Percentiles rank a stretch among this genome's conserved stretches.
These are phyloP conservation scores for Apostichopus parvimensis DNA, from an alignment of 35 echinoderm and acorn worm genomes.

Conservation along the genomic window DNA sequence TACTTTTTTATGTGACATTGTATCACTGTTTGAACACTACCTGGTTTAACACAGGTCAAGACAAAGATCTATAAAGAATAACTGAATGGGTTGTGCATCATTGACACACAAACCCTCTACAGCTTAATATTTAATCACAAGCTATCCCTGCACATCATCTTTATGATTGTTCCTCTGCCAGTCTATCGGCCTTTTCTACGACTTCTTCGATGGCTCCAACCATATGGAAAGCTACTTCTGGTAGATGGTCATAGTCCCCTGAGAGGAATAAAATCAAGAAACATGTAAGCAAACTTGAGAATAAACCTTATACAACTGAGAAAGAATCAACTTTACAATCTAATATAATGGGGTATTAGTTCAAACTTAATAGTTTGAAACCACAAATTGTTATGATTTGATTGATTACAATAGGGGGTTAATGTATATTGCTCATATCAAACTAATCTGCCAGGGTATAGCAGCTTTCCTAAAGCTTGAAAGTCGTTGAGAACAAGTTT, in stretches of 20 bases:
- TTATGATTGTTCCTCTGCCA: conserved; percentile 83
- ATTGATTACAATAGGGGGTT: too few relatives aligned
- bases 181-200: conserved; percentile 77
- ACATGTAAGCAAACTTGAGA: too few relatives aligned
- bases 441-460: too few relatives aligned
- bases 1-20: neutral
- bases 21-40: neutral
- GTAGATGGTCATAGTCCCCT: conserved; percentile 95
- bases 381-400: too few relatives aligned
- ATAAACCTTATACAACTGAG: too few relatives aligned
- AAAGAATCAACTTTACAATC: too few relatives aligned
- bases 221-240: conserved; percentile 99
- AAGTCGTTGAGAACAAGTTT: too few relatives aligned
- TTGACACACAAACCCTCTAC: neutral
- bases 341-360: too few relatives aligned
- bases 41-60: neutral
- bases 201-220: conserved; percentile 91
- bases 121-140: neutral
- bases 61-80: neutral
- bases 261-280: too few relatives aligned
- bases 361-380: too few relatives aligned
- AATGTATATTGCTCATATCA: too few relatives aligned
- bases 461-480: too few relatives aligned
- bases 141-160: neutral
- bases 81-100: neutral